Conservation (phyloP, 1,140 invertebrate species). For the Papilio glaucus region DNA sequence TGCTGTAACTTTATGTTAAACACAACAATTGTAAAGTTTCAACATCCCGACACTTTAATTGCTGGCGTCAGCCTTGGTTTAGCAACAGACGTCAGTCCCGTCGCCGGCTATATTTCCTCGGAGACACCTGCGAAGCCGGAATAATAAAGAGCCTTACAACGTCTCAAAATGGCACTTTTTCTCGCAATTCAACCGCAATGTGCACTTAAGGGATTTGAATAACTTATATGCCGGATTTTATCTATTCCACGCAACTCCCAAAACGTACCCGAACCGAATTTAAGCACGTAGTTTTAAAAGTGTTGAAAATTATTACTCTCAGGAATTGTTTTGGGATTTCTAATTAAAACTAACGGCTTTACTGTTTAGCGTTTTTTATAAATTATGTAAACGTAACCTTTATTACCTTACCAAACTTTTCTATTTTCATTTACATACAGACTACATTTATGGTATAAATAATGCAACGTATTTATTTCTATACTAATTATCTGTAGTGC, state of each 20-base stretch:
- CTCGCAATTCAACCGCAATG: slow-evolving; percentile 80
- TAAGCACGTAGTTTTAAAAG: slow-evolving; percentile 63
- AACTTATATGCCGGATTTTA: slow-evolving; percentile 79
- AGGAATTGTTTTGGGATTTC: not conserved
- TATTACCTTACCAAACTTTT: too few relatives aligned
- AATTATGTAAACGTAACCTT: too few relatives aligned
- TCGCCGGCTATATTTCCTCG: slow-evolving; percentile 61
- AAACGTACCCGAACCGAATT: slow-evolving; percentile 65
- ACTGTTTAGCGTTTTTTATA: too few relatives aligned
- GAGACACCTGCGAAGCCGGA: slow-evolving; percentile 77
- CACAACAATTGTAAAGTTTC: not conserved
- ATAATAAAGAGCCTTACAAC: slow-evolving; percentile 82
- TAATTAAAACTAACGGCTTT: not conserved
- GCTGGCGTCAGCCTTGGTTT: slow-evolving; percentile 21
- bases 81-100: slow-evolving; percentile 54
- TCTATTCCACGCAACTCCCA: slow-evolving; percentile 72
- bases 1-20: not conserved
- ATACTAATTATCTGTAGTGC: too few relatives aligned
- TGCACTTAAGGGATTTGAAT: slow-evolving; percentile 83
- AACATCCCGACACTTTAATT: slow-evolving; percentile 29
- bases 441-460: too few relatives aligned
- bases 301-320: slow-evolving; percentile 45
- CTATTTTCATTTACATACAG: too few relatives aligned
- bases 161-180: slow-evolving; percentile 81
- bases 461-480: too few relatives aligned